phyloP scores from a whole-genome alignment of 2,888 invertebrate genomes.

The Eilema griseolum region DNA sequence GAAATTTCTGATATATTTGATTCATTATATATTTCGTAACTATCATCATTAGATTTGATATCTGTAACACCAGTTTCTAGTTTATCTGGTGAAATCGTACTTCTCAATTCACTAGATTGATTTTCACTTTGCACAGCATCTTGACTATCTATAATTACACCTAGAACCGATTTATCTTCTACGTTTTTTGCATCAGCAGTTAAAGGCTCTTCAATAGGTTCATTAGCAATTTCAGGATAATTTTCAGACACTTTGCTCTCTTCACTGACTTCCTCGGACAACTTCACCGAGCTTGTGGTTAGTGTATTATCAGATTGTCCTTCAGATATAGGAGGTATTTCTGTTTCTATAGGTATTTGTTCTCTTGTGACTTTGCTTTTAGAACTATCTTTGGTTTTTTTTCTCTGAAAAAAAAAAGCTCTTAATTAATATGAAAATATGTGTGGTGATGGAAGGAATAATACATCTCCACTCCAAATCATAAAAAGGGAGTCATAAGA shows the following conservation, averaged over 20 bases:
- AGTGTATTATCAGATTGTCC: slow-evolving; percentile 8
- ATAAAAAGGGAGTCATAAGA: too few relatives aligned
- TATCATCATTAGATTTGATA: slow-evolving; percentile 25
- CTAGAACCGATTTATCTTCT: slow-evolving; percentile 23
- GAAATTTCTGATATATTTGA: slow-evolving; percentile 2
- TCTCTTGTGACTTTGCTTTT: slow-evolving; percentile 29
- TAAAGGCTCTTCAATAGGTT: neutral
- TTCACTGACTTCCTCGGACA: neutral
- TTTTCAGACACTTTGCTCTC: neutral
- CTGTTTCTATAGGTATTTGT: slow-evolving; percentile 18
- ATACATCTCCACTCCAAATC: too few relatives aligned
- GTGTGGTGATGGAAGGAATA: too few relatives aligned
- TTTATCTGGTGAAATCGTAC: slow-evolving; percentile 4
- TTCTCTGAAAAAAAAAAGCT: slow-evolving; percentile 65
- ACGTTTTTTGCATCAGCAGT: slow-evolving; percentile 22
- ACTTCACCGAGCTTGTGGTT: neutral
- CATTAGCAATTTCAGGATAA: slow-evolving; percentile 18
- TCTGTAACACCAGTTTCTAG: neutral
- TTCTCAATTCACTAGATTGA: slow-evolving; percentile 1
- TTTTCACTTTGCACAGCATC: slow-evolving; percentile 14
- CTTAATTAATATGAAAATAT: neutral
- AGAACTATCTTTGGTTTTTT: slow-evolving; percentile 67
- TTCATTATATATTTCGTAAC: slow-evolving; percentile 51
- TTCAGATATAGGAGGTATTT: slow-evolving; percentile 27
- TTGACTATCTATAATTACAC: slow-evolving; percentile 15